Evolutionary conservation across 2,113 vertebrate genomes (phyloP).

Genomic region (Cebidichthys violaceus): DNA sequence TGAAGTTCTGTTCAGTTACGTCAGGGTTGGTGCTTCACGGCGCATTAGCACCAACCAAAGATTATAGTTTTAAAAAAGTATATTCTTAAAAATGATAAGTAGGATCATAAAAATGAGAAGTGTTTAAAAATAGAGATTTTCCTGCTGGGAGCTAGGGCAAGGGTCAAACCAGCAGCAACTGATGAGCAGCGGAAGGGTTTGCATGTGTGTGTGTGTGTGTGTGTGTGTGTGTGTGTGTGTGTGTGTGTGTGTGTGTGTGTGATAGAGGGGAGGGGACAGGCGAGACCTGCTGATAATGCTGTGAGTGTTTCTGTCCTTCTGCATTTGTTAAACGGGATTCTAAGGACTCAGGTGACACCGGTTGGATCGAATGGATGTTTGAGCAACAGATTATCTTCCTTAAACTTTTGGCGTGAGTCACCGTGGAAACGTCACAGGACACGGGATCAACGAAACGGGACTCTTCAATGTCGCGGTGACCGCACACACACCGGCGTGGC

Average conservation of each 20-base stretch:
- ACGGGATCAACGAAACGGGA: neutral
- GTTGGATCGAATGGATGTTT: slow-evolving; percentile 1
- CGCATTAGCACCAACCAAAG: neutral
- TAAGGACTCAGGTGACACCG: neutral
- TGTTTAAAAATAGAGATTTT: slow-evolving; percentile 14
- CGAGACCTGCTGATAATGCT: slow-evolving; percentile 31
- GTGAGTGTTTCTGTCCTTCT: slow-evolving; percentile 8
- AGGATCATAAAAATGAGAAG: too few species aligned
- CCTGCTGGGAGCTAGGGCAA: slow-evolving; percentile 20
- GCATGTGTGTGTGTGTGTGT: slow-evolving; percentile 24
- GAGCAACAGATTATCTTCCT: neutral
- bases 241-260: slow-evolving; percentile 23
- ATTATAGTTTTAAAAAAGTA: neutral
- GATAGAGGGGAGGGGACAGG: slow-evolving; percentile 32
- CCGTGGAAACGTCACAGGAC: neutral
- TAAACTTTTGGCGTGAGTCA: neutral
- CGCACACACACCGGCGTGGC: neutral
- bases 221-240: slow-evolving; percentile 17
- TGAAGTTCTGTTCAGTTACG: neutral
- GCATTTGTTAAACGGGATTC: slow-evolving; percentile 7
- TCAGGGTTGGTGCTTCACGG: neutral
- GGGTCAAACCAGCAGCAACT: slow-evolving; percentile 34
- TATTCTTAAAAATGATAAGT: neutral
- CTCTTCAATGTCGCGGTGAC: neutral
- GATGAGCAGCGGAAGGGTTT: slow-evolving; percentile 14